Percentiles rank a stretch among this genome's conserved stretches.
Evolutionary conservation across 2,797 vertebrate genomes (phyloP).

Genomic region (Phrynocephalus forsythii): DNA sequence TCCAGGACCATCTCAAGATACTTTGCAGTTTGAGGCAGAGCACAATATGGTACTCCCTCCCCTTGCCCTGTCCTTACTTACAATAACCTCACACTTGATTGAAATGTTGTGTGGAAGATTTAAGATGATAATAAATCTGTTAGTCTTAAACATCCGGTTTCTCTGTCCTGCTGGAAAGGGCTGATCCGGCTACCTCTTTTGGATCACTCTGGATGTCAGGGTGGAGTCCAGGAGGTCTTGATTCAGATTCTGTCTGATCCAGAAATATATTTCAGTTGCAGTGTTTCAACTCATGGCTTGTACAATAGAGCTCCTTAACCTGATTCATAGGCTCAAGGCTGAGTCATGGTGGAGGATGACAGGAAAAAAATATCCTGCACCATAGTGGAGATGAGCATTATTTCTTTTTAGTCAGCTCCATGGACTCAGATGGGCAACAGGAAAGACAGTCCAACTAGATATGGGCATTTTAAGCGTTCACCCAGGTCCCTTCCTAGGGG

Average conservation of each 20-base stretch:
- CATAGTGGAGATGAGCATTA: background rate
- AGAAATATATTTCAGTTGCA: accelerated
- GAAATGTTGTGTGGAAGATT: too few species aligned
- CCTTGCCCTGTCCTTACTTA: too few species aligned
- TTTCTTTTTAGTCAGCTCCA: background rate
- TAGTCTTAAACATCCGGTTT: too few species aligned
- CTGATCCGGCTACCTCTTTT: too few species aligned
- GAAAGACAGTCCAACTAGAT: background rate
- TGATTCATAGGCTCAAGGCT: background rate
- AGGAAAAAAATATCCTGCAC: background rate
- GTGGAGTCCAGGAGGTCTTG: background rate
- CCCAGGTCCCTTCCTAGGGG: accelerated
- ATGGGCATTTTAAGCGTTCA: slow-evolving; percentile 6
- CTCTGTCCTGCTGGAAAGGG: too few species aligned
- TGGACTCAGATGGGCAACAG: accelerated
- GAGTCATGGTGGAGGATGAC: background rate
- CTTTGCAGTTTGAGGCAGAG: background rate
- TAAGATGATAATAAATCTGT: too few species aligned
- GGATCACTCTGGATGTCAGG: background rate
- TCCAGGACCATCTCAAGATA: background rate
- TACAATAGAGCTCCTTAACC: accelerated
- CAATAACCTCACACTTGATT: too few species aligned
- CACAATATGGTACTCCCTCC: too few species aligned
- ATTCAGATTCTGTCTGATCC: background rate
- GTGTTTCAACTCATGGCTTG: accelerated